phyloP scores from a whole-genome alignment of 2,113 vertebrate genomes.

The Menidia beryllina region DNA sequence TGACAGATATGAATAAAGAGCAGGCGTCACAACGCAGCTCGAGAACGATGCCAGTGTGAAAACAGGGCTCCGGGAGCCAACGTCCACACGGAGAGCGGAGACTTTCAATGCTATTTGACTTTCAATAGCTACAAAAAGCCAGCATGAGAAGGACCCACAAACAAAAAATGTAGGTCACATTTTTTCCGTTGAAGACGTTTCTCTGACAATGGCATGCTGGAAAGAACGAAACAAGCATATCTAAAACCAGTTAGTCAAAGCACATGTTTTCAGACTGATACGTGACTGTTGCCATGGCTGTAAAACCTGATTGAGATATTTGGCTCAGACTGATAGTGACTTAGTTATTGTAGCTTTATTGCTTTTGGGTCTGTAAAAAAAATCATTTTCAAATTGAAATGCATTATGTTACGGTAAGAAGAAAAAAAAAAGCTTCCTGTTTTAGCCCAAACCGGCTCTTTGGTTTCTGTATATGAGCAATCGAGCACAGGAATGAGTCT shows the following conservation, averaged over 20 bases:
- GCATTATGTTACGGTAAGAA: no score
- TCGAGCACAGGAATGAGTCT: no score
- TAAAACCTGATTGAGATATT: conserved; percentile 18
- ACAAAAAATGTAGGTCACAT: not conserved
- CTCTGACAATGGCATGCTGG: conserved; percentile 1
- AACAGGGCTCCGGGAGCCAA: not conserved
- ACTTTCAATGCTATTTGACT: conserved; percentile 5
- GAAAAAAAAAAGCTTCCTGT: no score
- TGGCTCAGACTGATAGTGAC: conserved; percentile 3
- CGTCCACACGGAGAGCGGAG: not conserved
- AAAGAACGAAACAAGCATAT: not conserved
- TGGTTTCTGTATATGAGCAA: no score
- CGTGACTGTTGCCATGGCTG: not conserved
- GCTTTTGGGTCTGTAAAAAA: not conserved
- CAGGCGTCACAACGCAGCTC: not conserved
- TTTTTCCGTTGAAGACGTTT: not conserved
- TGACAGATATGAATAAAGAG: not conserved
- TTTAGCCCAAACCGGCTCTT: no score
- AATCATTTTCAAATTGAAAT: not conserved
- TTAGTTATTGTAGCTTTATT: not conserved
- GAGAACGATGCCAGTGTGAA: not conserved
- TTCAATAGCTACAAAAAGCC: not conserved
- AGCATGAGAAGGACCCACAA: not conserved
- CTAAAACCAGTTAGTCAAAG: conserved; percentile 26
- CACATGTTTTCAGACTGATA: not conserved